Percentiles rank a stretch among this genome's conserved stretches.
These are phyloP conservation scores for Pardosa pseudoannulata DNA, from an alignment of 2,888 invertebrate genomes.

Conservation along the genomic window DNA sequence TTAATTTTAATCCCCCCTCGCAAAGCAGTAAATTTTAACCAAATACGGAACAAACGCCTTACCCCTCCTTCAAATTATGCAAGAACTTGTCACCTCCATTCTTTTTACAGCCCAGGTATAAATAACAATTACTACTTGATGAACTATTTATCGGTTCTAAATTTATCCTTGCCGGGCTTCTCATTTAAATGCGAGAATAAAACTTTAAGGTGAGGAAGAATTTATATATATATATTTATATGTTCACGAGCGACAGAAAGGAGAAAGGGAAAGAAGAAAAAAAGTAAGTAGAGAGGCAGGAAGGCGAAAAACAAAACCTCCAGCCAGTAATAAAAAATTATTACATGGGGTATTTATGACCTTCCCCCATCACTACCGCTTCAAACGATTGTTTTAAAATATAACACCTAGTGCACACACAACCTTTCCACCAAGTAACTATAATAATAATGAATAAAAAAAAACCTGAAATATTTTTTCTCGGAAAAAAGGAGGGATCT, in stretches of 20 bases:
- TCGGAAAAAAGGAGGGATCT: constrained; percentile 1
- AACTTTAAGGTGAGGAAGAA: not conserved
- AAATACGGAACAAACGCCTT: not conserved
- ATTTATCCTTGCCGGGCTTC: constrained; percentile 40
- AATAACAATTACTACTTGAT: constrained; percentile 68
- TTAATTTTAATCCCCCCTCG: not conserved
- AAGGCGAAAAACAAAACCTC: constrained; percentile 7
- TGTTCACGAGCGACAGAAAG: not conserved
- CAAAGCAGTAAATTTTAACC: not conserved
- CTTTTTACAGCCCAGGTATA: constrained; percentile 46
- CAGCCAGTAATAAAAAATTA: constrained; percentile 2
- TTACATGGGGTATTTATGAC: constrained; percentile 2
- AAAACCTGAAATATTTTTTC: not conserved
- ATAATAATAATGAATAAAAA: not conserved
- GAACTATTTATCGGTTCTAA: constrained; percentile 67
- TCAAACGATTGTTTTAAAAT: constrained; percentile 24
- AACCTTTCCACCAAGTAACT: not conserved
- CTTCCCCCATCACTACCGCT: constrained; percentile 1
- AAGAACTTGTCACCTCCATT: not conserved
- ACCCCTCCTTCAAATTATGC: not conserved
- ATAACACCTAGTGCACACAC: not conserved
- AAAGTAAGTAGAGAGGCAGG: not conserved
- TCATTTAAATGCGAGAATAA: constrained; percentile 27
- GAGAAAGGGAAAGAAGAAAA: not conserved
- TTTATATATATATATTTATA: no score